Evolutionary conservation across 2,797 vertebrate genomes (phyloP), one percentile per base, ranked within the genome.

Genomic region (Danionella dracula): DNA sequence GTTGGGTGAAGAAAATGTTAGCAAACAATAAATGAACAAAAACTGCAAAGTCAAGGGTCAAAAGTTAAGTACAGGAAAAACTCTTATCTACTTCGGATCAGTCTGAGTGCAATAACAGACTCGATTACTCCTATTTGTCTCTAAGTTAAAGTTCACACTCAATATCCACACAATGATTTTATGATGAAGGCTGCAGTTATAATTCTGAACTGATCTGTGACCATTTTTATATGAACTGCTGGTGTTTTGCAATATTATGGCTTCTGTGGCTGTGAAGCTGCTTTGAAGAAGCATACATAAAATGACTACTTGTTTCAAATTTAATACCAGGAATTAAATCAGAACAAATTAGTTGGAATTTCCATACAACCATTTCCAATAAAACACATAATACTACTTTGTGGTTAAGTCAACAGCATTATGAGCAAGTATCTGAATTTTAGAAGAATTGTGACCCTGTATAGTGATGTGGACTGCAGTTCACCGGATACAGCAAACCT

Each of bases 361-460:
- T 27, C 6, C 23, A 27, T 3, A 27, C n/a, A n/a, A n/a, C n/a
- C n/a, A n/a, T n/a, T n/a, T n/a, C n/a, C n/a, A n/a, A n/a, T n/a
- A n/a, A n/a, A n/a, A n/a, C n/a, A n/a, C n/a, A n/a, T n/a, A n/a
- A n/a, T n/a, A n/a, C n/a, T n/a, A 66, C 55, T 38, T 20, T 48
- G 41, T 15, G 45, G 54, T n/a, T 53, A 41, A 8, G 38, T 31
- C 32, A 35, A 29, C 17, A n/a, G 35, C 27, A 2, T 54, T 54
- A 23, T 31, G 20, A 31, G 31, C 57, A 71, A 58, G 11, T 35
- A 23, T 15, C 17, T 40, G 8, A 50, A 19, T 55, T 64, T 54
- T 54, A 61, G 40, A 68, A 80, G 79, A 88, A 86, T 83, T 74
- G 16, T 64, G 54, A 49, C 37, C 75, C 45, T 35, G 16, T 41